Percentiles rank a stretch among this genome's conserved stretches.
Evolutionary conservation across 2,797 vertebrate genomes (phyloP).

Genomic region (Periparus ater): DNA sequence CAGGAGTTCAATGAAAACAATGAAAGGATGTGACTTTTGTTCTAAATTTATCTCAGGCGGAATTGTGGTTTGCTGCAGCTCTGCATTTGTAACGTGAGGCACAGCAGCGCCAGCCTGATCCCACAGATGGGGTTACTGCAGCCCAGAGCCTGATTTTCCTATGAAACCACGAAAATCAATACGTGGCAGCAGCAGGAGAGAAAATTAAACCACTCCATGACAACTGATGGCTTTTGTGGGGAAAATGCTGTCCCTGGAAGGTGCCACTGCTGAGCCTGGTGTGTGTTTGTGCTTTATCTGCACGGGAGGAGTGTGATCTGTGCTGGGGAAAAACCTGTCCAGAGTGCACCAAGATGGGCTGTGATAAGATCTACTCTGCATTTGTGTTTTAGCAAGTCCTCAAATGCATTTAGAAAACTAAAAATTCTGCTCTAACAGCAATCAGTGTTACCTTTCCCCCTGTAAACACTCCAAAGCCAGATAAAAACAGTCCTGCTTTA

Average conservation of each 20-base stretch:
- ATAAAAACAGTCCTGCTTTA: background rate
- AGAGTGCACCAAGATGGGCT: background rate
- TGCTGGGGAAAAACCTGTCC: background rate
- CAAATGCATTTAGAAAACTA: background rate
- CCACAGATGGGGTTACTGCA: background rate
- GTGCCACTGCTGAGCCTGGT: background rate
- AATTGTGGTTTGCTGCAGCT: constrained; percentile 49
- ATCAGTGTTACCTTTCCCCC: background rate
- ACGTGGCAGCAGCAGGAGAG: background rate
- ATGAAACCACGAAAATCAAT: background rate
- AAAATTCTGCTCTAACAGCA: background rate
- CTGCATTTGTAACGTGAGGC: background rate
- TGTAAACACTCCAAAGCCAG: background rate
- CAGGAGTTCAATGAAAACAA: constrained; percentile 54
- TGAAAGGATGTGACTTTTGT: constrained; percentile 65
- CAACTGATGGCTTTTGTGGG: background rate
- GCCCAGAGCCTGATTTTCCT: background rate
- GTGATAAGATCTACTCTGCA: background rate
- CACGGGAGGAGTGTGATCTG: background rate
- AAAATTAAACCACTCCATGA: background rate
- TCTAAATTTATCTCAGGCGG: constrained; percentile 53
- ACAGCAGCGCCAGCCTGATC: background rate
- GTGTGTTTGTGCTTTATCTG: background rate
- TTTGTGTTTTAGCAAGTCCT: background rate
- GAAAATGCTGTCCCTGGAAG: background rate